phyloP scores from a whole-genome alignment of 1,140 invertebrate genomes.

The Bradysia coprophila region DNA sequence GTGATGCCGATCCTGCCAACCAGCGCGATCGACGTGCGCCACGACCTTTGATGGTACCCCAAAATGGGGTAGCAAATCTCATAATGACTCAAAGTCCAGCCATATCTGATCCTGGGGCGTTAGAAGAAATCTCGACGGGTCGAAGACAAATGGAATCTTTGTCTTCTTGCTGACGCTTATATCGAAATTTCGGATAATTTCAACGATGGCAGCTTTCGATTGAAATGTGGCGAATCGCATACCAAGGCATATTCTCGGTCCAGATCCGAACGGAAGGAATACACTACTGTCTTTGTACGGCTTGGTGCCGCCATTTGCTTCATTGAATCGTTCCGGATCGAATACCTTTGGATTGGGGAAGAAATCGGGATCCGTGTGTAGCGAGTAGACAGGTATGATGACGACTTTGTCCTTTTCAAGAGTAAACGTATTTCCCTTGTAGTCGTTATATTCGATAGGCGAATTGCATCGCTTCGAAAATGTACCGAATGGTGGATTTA shows the following conservation, averaged over 20 bases:
- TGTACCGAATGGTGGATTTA: conserved; percentile 29
- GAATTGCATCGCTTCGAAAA: conserved; percentile 26
- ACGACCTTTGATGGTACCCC: too few relatives aligned
- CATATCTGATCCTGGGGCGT: too few relatives aligned
- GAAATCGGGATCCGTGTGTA: conserved; percentile 44
- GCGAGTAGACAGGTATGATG: conserved; percentile 33
- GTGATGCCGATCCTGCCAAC: too few relatives aligned
- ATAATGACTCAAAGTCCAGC: too few relatives aligned
- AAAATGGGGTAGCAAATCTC: too few relatives aligned
- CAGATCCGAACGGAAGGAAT: conserved; percentile 38
- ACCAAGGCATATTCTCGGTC: conserved; percentile 39
- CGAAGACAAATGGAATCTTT: neutral
- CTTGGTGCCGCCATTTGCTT: conserved; percentile 20
- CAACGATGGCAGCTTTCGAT: conserved; percentile 14
- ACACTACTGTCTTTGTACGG: conserved; percentile 12
- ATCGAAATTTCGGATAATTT: conserved; percentile 13
- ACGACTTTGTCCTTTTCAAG: conserved; percentile 26
- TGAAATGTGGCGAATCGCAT: conserved; percentile 17
- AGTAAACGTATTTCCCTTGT: conserved; percentile 9
- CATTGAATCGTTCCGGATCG: conserved; percentile 37
- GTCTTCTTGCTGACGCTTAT: conserved; percentile 5
- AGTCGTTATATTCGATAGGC: conserved; percentile 19
- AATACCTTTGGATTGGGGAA: conserved; percentile 45
- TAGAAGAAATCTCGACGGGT: neutral
- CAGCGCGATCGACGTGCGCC: too few relatives aligned